A percentile compares a stretch with the other conserved stretches of the same genome.
Evolutionary conservation across 2,113 vertebrate species (phyloP).

Genomic region (Neoarius graeffei): DNA sequence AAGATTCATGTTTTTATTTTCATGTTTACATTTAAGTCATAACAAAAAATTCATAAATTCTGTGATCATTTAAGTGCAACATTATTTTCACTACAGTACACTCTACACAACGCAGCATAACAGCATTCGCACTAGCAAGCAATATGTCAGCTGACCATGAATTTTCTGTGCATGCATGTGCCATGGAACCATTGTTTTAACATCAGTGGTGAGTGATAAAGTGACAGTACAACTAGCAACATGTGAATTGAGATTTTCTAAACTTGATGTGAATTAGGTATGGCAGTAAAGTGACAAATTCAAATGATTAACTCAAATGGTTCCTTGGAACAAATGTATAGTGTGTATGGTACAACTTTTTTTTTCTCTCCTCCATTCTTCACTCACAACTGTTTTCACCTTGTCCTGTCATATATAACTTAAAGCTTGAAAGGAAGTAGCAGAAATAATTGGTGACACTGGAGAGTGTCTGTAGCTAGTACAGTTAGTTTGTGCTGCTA

Average conservation of each 20-base stretch:
- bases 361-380: too few species aligned
- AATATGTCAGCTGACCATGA: background rate
- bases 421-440: too few species aligned
- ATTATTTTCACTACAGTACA: background rate
- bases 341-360: background rate
- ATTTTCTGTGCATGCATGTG: background rate
- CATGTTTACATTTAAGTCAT: background rate
- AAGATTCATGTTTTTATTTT: background rate
- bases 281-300: background rate
- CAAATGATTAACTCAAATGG: background rate
- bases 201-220: background rate
- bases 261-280: background rate
- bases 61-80: background rate
- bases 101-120: background rate
- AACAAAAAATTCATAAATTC: background rate
- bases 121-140: background rate
- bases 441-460: too few species aligned
- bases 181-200: background rate
- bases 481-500: too few species aligned
- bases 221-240: background rate
- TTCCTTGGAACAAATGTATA: background rate
- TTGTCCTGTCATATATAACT: background rate
- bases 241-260: background rate
- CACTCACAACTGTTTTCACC: background rate
- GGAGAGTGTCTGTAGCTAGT: too few species aligned